These are phyloP conservation scores for Therioaphis trifolii DNA, from an alignment of 2,888 invertebrate species.

Conservation along the genomic window DNA sequence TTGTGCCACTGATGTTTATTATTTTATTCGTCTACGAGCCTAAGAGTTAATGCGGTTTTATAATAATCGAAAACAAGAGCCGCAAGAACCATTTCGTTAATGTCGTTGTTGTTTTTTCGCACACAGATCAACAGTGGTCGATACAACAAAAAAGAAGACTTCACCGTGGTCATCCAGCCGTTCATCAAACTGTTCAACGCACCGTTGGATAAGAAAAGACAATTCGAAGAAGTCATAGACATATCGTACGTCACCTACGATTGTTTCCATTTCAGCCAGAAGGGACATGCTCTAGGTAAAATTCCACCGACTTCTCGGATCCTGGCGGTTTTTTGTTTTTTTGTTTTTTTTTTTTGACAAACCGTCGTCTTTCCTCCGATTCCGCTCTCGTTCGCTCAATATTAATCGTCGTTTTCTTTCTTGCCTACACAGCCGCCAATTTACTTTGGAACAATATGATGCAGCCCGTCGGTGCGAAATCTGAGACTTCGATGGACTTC, in stretches of 20 bases:
- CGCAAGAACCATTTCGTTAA: no score
- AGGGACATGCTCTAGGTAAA: constrained; percentile 80
- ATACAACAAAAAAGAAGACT: constrained; percentile 76
- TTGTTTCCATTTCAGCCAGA: constrained; percentile 84
- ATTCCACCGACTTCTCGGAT: neutral
- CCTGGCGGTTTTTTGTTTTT: neutral
- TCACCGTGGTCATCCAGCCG: constrained; percentile 80
- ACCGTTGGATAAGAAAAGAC: constrained; percentile 69
- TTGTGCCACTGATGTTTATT: no score
- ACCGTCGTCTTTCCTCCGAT: no score
- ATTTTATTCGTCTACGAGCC: no score
- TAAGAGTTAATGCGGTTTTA: no score
- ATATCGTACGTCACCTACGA: constrained; percentile 79
- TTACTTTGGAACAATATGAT: constrained; percentile 80
- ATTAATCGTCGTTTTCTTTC: neutral
- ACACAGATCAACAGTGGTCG: constrained; percentile 74
- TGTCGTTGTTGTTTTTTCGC: neutral
- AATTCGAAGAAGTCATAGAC: constrained; percentile 73
- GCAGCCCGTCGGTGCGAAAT: constrained; percentile 78
- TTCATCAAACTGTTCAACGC: constrained; percentile 80
- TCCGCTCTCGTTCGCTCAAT: neutral
- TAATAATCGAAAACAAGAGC: no score
- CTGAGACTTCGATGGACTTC: constrained; percentile 72
- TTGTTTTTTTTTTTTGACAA: neutral
- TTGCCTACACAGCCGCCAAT: constrained; percentile 74